These are phyloP conservation scores for Ypsolopha scabrella DNA, from an alignment of 2,888 invertebrate genomes.

Conservation along the genomic window DNA sequence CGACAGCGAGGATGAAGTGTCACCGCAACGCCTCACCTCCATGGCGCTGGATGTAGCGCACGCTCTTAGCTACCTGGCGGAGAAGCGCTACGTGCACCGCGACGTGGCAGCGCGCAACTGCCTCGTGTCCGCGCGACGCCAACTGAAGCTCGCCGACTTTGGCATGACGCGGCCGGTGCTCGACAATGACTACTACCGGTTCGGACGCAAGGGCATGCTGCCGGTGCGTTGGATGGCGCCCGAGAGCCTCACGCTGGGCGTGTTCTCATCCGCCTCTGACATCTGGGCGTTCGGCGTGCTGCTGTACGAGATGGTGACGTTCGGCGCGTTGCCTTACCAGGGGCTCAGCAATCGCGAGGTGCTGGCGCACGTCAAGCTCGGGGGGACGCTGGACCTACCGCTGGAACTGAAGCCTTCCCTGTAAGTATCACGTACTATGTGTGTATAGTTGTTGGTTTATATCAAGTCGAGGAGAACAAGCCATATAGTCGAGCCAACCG, in stretches of 20 bases:
- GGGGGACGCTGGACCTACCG: slow-evolving; percentile 81
- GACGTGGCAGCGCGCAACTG: slow-evolving; percentile 88
- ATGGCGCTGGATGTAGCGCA: slow-evolving; percentile 92
- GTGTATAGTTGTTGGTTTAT: too few relatives aligned
- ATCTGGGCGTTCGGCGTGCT: slow-evolving; percentile 93
- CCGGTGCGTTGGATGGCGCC: slow-evolving; percentile 96
- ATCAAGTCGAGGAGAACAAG: too few relatives aligned
- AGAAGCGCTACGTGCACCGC: slow-evolving; percentile 89
- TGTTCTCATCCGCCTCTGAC: slow-evolving; percentile 89
- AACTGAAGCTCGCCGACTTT: slow-evolving; percentile 88
- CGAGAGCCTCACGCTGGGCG: slow-evolving; percentile 84
- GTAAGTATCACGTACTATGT: slow-evolving; percentile 72
- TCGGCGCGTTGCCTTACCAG: slow-evolving; percentile 92
- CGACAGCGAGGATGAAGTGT: slow-evolving; percentile 72
- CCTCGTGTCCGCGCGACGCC: slow-evolving; percentile 78
- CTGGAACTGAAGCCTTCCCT: slow-evolving; percentile 82
- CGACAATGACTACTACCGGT: slow-evolving; percentile 91
- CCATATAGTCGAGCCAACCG: too few relatives aligned
- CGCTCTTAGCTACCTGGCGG: slow-evolving; percentile 87
- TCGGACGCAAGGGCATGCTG: slow-evolving; percentile 87
- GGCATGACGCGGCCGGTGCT: slow-evolving; percentile 92
- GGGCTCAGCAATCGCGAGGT: slow-evolving; percentile 89
- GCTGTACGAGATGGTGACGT: slow-evolving; percentile 89
- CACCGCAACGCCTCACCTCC: slow-evolving; percentile 81
- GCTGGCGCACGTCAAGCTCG: slow-evolving; percentile 78